Evolutionary conservation across 2,888 invertebrate genomes (phyloP), one percentile per base, ranked within the genome.

Genomic region (Diarsia dahlii): DNA sequence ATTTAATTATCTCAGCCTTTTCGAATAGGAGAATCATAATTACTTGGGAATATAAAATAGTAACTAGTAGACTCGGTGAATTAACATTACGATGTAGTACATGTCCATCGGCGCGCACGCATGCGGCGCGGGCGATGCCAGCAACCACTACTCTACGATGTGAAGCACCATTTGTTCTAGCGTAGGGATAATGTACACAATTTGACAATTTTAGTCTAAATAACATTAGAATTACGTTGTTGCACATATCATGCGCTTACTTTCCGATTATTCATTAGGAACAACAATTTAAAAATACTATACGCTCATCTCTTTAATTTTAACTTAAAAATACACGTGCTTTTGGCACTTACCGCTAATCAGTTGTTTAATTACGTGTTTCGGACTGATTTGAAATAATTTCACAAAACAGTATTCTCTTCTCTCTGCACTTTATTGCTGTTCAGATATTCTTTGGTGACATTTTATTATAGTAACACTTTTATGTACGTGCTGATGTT

Each of bases 151-250:
- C 92, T 94, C 96, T 96, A 96, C 95, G 91, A 94, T 92, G 94
- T 95, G 95, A 96, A 96, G 96, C 96, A 96, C 96, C 96, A 96
- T 96, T 95, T 95, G 96, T 95, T 96, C 96, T 96, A 96, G 96
- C 96, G 95, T 96, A 96, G 94, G 96, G 96, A 94, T 92, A 96
- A 96, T 96, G 96, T 96, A 96, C 96, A 96, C 93, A 91, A 93
- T 95, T 95, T 94, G 91, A 92, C 93, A 91, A 93, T 93, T 94
- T 95, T 95, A 95, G 89, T 95, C 95, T 95, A 94, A 93, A 89
- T 92, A 92, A 93, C 91, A 94, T 94, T 95, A 95, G 91, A 94
- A 92, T 93, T 94, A 95, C 90, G 90, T 92, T 93, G 91, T 90
- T 92, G 94, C 95, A 92, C 93, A 91, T 91, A 80, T 87, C 74